Base-by-base conservation (phyloP, 2,888 invertebrate genomes). In the Dolichomitus sp. region DNA sequence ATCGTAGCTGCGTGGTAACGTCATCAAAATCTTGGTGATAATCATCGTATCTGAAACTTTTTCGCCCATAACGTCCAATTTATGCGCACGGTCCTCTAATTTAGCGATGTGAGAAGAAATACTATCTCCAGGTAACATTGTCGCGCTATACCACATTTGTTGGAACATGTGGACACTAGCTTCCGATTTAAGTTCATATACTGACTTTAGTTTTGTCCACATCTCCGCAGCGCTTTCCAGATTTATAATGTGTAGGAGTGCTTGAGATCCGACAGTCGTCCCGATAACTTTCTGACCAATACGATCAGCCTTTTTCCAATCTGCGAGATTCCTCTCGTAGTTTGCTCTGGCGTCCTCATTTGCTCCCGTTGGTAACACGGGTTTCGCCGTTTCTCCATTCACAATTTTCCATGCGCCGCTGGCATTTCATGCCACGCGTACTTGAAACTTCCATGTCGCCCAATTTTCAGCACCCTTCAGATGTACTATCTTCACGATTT, bases 151-250 rank as follows among this genome's bases (percentile, higher is more conserved):
- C 75, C 70, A 83, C 27, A 66, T 14, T 9, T 72, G 63, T 14
- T 70, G 42, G 0, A 70, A 27, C 54, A 70, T 70, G 61, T 88
- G 87, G 23, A 87, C 80, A 4, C 4, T 33, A 0, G 87, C 78
- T 73, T 88, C 88, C 0, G 86, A 87, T 54, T 87, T 88, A n/a
- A 88, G 87, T 23, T 91, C 89, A 63, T 89, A 90, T 1, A 90
- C 81, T 2, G 81, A 48, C 0, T 54, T 63, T 0, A 90, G 75
- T 75, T 88, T 88, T 7, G 80, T 75, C 88, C 89, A 91, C 90
- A 91, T 92, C 19, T 87, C 81, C 33, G 5, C 33, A 3, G 33
- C 5, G 0, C 6, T 4, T 33, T 84, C 66, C 48, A 87, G 89
- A 76, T 89, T 89, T 14, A 89, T 82, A 4, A 89, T 87, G 33